Evolutionary conservation across 1,140 invertebrate species (phyloP).

Genomic region (Zaprionus tsacasi): DNA sequence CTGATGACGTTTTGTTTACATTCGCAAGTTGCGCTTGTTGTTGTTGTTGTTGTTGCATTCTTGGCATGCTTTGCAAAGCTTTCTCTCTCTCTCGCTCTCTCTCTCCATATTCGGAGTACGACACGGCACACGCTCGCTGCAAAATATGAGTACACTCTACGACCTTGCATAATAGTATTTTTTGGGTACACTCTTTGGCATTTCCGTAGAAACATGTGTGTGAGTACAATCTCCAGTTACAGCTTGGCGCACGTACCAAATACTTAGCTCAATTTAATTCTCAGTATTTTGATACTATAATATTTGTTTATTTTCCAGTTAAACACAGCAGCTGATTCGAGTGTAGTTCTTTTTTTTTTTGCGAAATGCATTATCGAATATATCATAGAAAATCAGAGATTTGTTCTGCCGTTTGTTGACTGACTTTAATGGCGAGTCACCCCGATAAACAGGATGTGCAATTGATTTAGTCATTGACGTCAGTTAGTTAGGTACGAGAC

Average conservation of each 20-base stretch:
- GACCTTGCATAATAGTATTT: background rate
- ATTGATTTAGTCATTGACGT: constrained; percentile 67
- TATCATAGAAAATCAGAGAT: constrained; percentile 5
- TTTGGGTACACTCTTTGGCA: background rate
- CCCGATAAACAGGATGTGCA: constrained; percentile 59
- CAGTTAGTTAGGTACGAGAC: background rate
- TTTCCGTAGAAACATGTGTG: background rate
- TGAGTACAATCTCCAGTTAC: background rate
- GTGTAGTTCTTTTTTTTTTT: constrained; percentile 11
- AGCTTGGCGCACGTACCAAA: background rate
- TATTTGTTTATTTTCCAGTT: constrained; percentile 27
- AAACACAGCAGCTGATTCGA: constrained; percentile 35
- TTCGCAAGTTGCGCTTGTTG: constrained; percentile 19
- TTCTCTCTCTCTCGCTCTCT: background rate
- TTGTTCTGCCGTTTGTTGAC: constrained; percentile 36
- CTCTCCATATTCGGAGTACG: background rate
- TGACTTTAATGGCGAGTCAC: constrained; percentile 51
- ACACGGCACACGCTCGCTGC: constrained; percentile 6
- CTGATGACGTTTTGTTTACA: constrained; percentile 77
- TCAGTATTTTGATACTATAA: constrained; percentile 21
- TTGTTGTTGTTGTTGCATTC: constrained; percentile 12
- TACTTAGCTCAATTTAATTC: background rate
- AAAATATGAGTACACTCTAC: constrained; percentile 23
- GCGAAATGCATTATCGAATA: constrained; percentile 30
- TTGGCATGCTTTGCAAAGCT: constrained; percentile 35